Conservation (phyloP, 2,797 vertebrate genomes). For the Leptoclinus maculatus region DNA sequence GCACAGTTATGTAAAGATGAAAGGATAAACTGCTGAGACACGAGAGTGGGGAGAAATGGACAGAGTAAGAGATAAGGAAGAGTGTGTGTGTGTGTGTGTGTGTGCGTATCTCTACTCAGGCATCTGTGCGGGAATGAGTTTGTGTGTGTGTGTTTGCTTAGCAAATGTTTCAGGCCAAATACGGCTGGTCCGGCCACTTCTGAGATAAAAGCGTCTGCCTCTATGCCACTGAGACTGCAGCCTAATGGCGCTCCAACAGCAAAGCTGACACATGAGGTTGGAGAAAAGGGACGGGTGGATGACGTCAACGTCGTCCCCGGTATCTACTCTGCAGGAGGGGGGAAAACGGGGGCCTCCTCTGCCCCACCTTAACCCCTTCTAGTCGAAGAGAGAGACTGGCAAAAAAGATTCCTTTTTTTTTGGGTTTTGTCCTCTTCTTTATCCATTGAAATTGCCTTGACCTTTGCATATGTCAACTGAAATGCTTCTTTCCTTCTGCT, state of each 20-base stretch:
- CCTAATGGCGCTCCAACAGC: constrained; percentile 60
- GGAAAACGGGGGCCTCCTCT: constrained; percentile 20
- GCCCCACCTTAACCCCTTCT: constrained; percentile 17
- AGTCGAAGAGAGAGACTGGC: constrained; percentile 2
- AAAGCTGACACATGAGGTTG: constrained; percentile 48
- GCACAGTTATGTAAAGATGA: constrained; percentile 75
- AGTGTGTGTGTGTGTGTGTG: constrained; percentile 16
- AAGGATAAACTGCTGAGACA: constrained; percentile 77
- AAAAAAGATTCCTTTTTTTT: constrained; percentile 34
- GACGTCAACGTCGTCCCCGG: constrained; percentile 44
- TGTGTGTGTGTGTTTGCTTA: constrained; percentile 17
- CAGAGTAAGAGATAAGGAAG: constrained; percentile 55
- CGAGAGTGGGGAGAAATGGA: constrained; percentile 62
- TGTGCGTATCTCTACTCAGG: not conserved
- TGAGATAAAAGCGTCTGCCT: constrained; percentile 69
- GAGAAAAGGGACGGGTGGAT: constrained; percentile 29
- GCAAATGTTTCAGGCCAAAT: constrained; percentile 65
- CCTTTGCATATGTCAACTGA: constrained; percentile 61
- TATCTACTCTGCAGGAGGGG: constrained; percentile 55
- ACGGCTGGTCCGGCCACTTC: constrained; percentile 49
- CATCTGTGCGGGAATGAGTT: not conserved
- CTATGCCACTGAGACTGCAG: constrained; percentile 60
- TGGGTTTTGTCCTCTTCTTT: constrained; percentile 21
- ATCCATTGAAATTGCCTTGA: constrained; percentile 55
- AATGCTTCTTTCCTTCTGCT: constrained; percentile 39